Base-by-base conservation (phyloP, 2,888 invertebrate genomes). In the Drosophila neoperkinsi region DNA sequence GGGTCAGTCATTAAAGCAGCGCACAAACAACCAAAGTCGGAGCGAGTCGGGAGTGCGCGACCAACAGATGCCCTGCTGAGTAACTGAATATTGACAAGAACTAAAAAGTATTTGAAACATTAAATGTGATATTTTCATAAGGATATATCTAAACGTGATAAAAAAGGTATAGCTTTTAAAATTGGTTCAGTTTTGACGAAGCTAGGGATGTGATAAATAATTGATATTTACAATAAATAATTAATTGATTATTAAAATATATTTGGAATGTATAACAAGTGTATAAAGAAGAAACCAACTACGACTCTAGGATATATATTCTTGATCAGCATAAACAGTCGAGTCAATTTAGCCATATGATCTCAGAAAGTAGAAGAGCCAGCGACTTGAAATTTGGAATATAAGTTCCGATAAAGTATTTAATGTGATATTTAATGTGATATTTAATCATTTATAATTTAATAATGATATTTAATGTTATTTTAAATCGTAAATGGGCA, bases 1-100 rank as follows among this genome's bases (percentile, higher is more conserved):
- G 41, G 57, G 57, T 57, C 43, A 43, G 41, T 57, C 41, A 41
- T 21, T 18, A 57, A 57, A 41, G 41, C 30, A 30, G 31, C 28
- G n/a, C 52, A 31, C n/a, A 52, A 21, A 41, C 1, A n/a, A 38
- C n/a, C 5, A 9, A 9, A 28, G 1, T 16, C 11, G 3, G 10
- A 0, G 25, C 13, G 5, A 16, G 7, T 11, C n/a, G 10, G 11
- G 31, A 16, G 4, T 6, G 25, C 6, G 2, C 43, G 57, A 43
- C 57, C 10, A 1, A 0, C 3, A 30, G n/a, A 30, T 57, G 10
- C 41, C 41, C 56, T 56, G n/a, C 56, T 56, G 9, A 11, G 18
- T 25, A 25, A 10, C 16, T 3, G 4, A 6, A 18, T 18, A 33
- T 13, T 16, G 33, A 5, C 0, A 5, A 11, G 0, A 21, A 1